Percentiles rank a stretch among this genome's conserved stretches.
phyloP scores from a whole-genome alignment of 2,113 vertebrate genomes.

The Brachionichthys hirsutus region DNA sequence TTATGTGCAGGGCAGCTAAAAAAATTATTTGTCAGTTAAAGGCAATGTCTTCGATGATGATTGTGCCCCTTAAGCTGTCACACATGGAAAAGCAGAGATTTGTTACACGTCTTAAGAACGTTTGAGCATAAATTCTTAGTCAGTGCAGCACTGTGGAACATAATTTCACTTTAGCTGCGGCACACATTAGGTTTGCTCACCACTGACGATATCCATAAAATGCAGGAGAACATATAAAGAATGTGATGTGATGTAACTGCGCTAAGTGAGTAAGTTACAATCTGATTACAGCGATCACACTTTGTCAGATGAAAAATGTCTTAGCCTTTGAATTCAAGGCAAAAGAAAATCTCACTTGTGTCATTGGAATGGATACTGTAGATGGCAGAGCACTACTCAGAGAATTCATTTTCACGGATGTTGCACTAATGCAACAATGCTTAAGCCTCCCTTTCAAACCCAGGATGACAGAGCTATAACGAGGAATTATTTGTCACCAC shows the following conservation, averaged over 20 bases:
- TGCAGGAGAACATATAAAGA: slow-evolving; percentile 29
- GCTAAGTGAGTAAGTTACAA: slow-evolving; percentile 44
- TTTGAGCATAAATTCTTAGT: slow-evolving; percentile 51
- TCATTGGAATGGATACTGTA: slow-evolving; percentile 28
- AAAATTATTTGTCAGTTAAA: slow-evolving; percentile 65
- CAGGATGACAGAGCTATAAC: slow-evolving; percentile 29
- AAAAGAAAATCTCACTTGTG: slow-evolving; percentile 37
- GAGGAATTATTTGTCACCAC: slow-evolving; percentile 46
- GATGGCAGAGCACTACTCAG: slow-evolving; percentile 33
- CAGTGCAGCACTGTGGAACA: slow-evolving; percentile 24
- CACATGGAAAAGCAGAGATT: slow-evolving; percentile 63
- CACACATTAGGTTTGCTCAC: slow-evolving; percentile 33
- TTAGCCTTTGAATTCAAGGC: slow-evolving; percentile 30
- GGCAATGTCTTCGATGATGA: slow-evolving; percentile 65
- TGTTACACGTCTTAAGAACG: slow-evolving; percentile 49
- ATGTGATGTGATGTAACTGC: slow-evolving; percentile 25
- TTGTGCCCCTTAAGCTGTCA: slow-evolving; percentile 61
- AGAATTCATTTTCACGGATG: slow-evolving; percentile 64
- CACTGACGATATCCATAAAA: slow-evolving; percentile 48
- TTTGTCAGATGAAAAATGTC: slow-evolving; percentile 39
- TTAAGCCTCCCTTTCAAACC: slow-evolving; percentile 32
- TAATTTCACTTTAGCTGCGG: slow-evolving; percentile 31
- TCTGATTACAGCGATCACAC: slow-evolving; percentile 52
- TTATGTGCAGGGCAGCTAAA: slow-evolving; percentile 55
- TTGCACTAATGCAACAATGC: slow-evolving; percentile 24